Conservation (phyloP, 2,113 vertebrate species). For the Pholis gunnellus region DNA sequence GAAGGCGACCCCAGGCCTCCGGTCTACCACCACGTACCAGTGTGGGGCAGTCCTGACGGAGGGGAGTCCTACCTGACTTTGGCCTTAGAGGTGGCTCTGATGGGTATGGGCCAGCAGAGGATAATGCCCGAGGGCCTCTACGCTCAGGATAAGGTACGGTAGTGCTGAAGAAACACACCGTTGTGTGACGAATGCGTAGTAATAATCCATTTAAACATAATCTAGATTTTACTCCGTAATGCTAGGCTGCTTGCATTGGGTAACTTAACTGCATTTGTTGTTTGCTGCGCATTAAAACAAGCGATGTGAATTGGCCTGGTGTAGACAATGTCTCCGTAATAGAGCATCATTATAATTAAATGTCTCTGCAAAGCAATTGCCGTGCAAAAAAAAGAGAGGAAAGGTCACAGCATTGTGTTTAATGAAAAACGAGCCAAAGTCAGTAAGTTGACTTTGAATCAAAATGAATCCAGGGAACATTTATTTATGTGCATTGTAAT, state of each 20-base stretch:
- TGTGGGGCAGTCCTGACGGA: conserved; percentile 86
- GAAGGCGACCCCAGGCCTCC: conserved; percentile 93
- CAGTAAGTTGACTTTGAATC: conserved; percentile 43
- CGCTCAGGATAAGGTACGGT: conserved; percentile 91
- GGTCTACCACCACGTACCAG: conserved; percentile 93
- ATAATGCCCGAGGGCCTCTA: conserved; percentile 98
- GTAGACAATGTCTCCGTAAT: conserved; percentile 21
- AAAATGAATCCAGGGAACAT: conserved; percentile 47
- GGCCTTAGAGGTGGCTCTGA: conserved; percentile 95
- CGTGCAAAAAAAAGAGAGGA: conserved; percentile 17
- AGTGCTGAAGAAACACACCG: background rate
- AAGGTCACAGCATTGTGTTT: conserved; percentile 44
- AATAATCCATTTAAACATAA: background rate
- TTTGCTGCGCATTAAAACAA: conserved; percentile 26
- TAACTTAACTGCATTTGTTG: background rate
- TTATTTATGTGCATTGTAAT: conserved; percentile 55
- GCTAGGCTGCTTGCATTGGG: background rate
- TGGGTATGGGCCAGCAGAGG: conserved; percentile 99
- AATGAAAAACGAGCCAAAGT: conserved; percentile 42
- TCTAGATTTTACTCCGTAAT: background rate
- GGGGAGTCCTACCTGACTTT: conserved; percentile 95
- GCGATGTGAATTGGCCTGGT: conserved; percentile 14
- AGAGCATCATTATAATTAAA: conserved; percentile 58
- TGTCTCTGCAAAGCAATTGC: conserved; percentile 45
- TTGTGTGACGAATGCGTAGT: background rate